A percentile compares a stretch with the other conserved stretches of the same genome.
These are phyloP conservation scores for Helarctos malayanus DNA, from an alignment of 2,797 vertebrate species.

Conservation along the genomic window DNA sequence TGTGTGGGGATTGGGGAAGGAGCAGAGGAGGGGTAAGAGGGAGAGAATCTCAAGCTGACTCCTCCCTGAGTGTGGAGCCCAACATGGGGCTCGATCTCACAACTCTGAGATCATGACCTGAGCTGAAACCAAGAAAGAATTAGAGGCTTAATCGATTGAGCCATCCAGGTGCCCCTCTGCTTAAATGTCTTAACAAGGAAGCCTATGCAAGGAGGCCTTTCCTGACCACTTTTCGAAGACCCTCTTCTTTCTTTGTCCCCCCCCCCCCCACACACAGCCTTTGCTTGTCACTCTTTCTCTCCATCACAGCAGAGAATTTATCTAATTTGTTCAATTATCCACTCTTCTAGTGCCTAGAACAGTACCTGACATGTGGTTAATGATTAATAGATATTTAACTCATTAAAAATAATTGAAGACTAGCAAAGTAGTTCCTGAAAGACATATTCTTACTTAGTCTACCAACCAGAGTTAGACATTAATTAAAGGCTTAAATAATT, in stretches of 20 bases:
- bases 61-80: neutral
- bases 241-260: neutral
- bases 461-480: neutral
- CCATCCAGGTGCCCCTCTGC: neutral
- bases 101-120: neutral
- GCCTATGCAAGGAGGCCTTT: neutral
- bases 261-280: neutral
- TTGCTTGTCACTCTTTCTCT: neutral
- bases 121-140: neutral
- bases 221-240: neutral
- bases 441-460: neutral
- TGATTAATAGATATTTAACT: conserved; percentile 33
- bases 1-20: neutral
- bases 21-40: neutral
- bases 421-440: conserved; percentile 22
- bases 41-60: neutral
- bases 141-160: neutral
- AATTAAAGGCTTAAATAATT: conserved; percentile 1
- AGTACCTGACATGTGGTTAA: neutral
- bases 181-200: neutral
- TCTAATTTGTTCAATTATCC: neutral
- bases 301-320: neutral
- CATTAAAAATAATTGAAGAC: conserved; percentile 19
- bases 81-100: neutral
- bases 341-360: neutral